Base-by-base conservation (phyloP, 2,888 invertebrate genomes). In the Megastigmus dorsalis region DNA sequence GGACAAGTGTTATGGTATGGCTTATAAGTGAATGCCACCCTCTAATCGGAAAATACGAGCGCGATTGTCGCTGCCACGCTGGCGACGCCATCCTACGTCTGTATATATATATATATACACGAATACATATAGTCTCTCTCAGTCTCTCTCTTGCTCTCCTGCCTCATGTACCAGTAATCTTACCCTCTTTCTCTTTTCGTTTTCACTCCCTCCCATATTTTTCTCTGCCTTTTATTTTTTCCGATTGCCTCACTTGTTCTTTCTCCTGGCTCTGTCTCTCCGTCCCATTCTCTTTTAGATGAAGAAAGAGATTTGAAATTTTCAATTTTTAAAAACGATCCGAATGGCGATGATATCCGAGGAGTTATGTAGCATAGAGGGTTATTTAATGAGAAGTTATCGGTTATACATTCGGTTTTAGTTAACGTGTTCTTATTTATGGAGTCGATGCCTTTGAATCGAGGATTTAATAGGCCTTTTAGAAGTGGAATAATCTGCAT, bases 11-110 rank as follows among this genome's bases (percentile, higher is more conserved):
- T 87, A 88, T 86, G 84, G 84, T 84, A 87, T 84, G 85, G 86
- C 85, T 86, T 86, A 86, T 88, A 87, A 88, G 87, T 88, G 88
- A 88, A 88, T 88, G 88, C 86, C 84, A 84, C 83, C 84, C 86
- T 85, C 87, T 87, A 88, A 88, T 87, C 86, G 85, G 84, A 85
- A 88, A 87, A 88, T 88, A 87, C 86, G 87, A 84, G 84, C 86
- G 79, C 86, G 85, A 86, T 86, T 87, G 86, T 85, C 82, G 83
- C 80, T 33, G 1, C 20, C 50, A 9, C 36, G 50, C 28, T 50
- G 9, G n/a, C 65, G 9, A 4, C 10, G n/a, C 65, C 68, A 15
- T n/a, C 48, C 6, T 20, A 10, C 60, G 38, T 10, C 36, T 18
- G 30, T 36, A 36, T 59, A 36, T 26, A 15, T 38, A n/a, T 18